phyloP scores from a whole-genome alignment of 2,113 vertebrate genomes.

The Perognathus longimembris region DNA sequence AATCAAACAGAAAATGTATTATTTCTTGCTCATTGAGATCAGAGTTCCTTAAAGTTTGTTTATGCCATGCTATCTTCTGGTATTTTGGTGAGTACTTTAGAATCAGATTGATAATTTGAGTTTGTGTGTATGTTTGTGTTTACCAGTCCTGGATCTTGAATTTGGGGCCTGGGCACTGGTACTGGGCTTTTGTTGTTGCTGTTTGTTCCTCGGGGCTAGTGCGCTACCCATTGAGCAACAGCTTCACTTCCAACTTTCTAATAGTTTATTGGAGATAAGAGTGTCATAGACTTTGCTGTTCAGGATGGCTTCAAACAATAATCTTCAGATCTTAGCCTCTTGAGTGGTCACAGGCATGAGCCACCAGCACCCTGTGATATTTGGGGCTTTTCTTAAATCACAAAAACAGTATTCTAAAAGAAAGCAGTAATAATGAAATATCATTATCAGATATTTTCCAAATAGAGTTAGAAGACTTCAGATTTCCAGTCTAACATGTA shows the following conservation, averaged over 20 bases:
- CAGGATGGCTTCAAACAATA: too few relatives aligned
- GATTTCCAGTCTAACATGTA: not conserved
- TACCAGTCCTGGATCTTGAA: not conserved
- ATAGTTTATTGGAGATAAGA: too few relatives aligned
- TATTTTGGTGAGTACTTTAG: not conserved
- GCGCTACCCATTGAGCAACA: too few relatives aligned
- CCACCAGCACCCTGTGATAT: too few relatives aligned
- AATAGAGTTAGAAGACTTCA: not conserved
- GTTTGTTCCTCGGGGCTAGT: too few relatives aligned
- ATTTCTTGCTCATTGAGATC: not conserved
- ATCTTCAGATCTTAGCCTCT: too few relatives aligned
- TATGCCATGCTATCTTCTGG: not conserved
- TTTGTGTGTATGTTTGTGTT: not conserved
- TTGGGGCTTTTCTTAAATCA: not conserved
- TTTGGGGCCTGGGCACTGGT: too few relatives aligned
- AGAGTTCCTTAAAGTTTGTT: not conserved
- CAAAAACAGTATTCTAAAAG: not conserved
- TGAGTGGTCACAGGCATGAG: too few relatives aligned
- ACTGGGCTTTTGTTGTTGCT: too few relatives aligned
- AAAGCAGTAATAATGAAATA: not conserved
- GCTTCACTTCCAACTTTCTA: too few relatives aligned
- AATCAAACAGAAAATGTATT: slow-evolving; percentile 54
- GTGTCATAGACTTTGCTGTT: too few relatives aligned
- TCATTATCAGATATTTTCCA: not conserved
- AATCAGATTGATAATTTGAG: not conserved